A percentile compares a stretch with the other conserved stretches of the same genome.
Conservation (phyloP, 2,113 vertebrate genomes). For the Cygnus atratus region DNA sequence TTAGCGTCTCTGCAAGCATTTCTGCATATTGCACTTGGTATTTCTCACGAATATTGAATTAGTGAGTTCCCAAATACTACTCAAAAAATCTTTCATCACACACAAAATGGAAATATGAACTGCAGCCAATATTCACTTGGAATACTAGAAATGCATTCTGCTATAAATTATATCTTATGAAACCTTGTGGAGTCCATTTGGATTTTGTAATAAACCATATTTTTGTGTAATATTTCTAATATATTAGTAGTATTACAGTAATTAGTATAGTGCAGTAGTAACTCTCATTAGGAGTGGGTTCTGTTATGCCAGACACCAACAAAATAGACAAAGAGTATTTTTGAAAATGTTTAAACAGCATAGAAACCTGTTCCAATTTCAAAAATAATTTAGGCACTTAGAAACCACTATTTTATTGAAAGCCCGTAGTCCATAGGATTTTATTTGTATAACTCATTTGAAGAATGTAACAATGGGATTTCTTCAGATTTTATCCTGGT, state of each 20-base stretch:
- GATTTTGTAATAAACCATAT: neutral
- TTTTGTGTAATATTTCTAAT: neutral
- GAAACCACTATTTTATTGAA: neutral
- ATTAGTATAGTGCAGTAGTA: neutral
- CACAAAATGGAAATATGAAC: neutral
- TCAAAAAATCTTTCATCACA: neutral
- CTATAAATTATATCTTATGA: neutral
- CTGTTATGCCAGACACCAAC: neutral
- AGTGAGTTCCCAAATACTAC: neutral
- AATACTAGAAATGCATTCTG: neutral
- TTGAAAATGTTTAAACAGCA: neutral
- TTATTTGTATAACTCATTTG: neutral
- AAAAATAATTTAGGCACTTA: neutral
- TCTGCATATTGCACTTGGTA: neutral
- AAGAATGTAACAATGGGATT: neutral
- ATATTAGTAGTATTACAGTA: neutral
- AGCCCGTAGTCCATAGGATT: neutral
- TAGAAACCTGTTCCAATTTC: neutral
- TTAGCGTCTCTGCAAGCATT: neutral
- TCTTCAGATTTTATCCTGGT: neutral
- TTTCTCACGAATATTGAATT: neutral
- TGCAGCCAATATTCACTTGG: neutral
- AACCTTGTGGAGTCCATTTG: neutral
- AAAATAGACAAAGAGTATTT: neutral
- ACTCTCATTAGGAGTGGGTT: neutral